Evolutionary conservation across 2,797 vertebrate species (phyloP).

Genomic region (Neosalanx taihuensis): DNA sequence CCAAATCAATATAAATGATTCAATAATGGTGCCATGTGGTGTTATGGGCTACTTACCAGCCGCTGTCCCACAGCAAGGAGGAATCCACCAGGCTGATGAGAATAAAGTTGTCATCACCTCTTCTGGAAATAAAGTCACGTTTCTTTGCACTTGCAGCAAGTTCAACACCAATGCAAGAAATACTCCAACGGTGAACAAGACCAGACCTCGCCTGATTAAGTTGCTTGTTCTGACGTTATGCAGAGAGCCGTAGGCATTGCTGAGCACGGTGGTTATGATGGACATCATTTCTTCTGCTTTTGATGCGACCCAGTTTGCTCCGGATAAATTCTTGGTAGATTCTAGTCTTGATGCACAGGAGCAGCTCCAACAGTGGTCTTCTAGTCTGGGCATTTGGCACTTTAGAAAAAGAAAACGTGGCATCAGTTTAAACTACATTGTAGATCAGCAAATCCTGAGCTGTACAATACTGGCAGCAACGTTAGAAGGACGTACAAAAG

Average conservation of each 20-base stretch:
- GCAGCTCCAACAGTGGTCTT: slow-evolving; percentile 86
- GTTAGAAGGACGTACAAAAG: neutral
- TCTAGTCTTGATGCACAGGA: slow-evolving; percentile 73
- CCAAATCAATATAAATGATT: neutral
- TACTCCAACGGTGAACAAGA: slow-evolving; percentile 91
- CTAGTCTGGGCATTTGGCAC: slow-evolving; percentile 86
- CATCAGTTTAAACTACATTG: neutral
- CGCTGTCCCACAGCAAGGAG: slow-evolving; percentile 93
- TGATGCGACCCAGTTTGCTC: slow-evolving; percentile 65
- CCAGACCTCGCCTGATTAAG: slow-evolving; percentile 86
- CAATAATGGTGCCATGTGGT: neutral
- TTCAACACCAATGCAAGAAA: slow-evolving; percentile 95
- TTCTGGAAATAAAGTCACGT: slow-evolving; percentile 92
- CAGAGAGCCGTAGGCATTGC: slow-evolving; percentile 70
- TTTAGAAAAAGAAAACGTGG: slow-evolving; percentile 20
- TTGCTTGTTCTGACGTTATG: slow-evolving; percentile 76
- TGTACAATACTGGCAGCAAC: neutral
- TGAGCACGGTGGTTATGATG: slow-evolving; percentile 71
- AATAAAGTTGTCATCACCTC: slow-evolving; percentile 92
- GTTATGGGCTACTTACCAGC: slow-evolving; percentile 80
- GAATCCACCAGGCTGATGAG: slow-evolving; percentile 98
- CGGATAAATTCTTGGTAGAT: slow-evolving; percentile 53
- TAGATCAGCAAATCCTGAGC: neutral
- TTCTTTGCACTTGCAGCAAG: slow-evolving; percentile 91
- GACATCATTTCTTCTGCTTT: slow-evolving; percentile 82